Evolutionary conservation across 1,140 invertebrate species (phyloP).

Genomic region (Lerema accius): DNA sequence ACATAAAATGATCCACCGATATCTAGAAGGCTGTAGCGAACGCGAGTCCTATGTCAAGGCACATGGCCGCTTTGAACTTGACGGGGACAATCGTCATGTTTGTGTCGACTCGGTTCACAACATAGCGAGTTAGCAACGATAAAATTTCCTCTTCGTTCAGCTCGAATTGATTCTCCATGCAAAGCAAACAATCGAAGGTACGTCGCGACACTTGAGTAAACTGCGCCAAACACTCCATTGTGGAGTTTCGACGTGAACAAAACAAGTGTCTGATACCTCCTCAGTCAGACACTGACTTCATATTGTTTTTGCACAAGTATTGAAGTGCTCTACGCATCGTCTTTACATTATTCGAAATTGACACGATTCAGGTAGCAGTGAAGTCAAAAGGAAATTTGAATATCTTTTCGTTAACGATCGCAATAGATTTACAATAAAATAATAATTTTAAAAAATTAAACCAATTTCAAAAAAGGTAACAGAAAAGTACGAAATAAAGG

Average conservation of each 20-base stretch:
- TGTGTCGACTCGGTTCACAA: not conserved
- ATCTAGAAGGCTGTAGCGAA: too few species aligned
- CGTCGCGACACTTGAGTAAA: conserved; percentile 51
- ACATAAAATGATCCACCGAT: not conserved
- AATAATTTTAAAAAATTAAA: too few species aligned
- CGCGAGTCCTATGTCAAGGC: not conserved
- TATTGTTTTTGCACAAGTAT: conserved; percentile 26
- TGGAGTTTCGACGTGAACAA: conserved; percentile 32
- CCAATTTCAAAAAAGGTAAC: too few species aligned
- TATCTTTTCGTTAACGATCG: not conserved
- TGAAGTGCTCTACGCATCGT: too few species aligned
- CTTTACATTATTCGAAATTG: too few species aligned
- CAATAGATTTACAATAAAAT: too few species aligned
- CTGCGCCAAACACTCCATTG: conserved; percentile 50
- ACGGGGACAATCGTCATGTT: not conserved
- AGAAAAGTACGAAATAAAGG: too few species aligned
- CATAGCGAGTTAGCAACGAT: too few species aligned
- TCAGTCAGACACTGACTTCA: conserved; percentile 5
- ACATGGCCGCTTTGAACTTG: not conserved
- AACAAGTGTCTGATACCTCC: conserved; percentile 20
- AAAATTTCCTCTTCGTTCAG: not conserved
- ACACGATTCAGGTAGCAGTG: too few species aligned
- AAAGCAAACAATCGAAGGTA: conserved; percentile 36
- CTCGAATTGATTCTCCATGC: conserved; percentile 5
- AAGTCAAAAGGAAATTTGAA: too few species aligned